Evolutionary conservation across 30 jellyfish, hydroid and myxozoan genomes (phyloP), one percentile per base, ranked within the genome.

Genomic region (Chrysaora quinquecirrha): DNA sequence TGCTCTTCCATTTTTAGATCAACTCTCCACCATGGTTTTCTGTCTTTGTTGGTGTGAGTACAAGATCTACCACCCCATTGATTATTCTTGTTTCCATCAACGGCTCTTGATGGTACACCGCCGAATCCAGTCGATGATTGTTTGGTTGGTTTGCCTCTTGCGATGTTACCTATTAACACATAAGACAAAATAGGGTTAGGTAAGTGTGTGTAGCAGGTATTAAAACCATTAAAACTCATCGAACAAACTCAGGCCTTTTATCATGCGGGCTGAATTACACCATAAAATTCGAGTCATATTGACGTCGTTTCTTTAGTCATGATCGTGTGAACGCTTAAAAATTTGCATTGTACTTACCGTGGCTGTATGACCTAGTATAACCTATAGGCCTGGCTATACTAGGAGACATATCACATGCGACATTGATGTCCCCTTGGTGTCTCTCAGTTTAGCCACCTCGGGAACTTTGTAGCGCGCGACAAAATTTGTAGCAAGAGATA

Each of bases 21-120:
- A 18, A 84, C 95, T 63, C 86, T 73, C 95, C 90, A 80, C 90
- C 90, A 80, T 65, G 90, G 90, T 49, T 38, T 80, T 3, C 32
- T 34, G 21, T 80, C 82, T 30, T 62, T 62, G 76, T 84, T 72
- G 11, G 95, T 84, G 71, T 84, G 95, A 25, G 95, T 84, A 34
- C 95, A 84, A 1, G 88, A 69, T 0, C 74, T 31, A 27, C 86
- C 95, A 2, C 70, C 49, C 95, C 95, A 84, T 4, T 84, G 78
- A 2, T 72, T 10, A n/a, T 84, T 84, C 74, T 54, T 69, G 77
- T 84, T 84, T 35, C 95, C 95, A 47, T 84, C 95, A 64, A 84
- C 95, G 21, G 78, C 95, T 20, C 95, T 60, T 6, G 66, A 0
- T 33, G 95, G 20, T 4, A 21, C 80, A 18, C 95, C 95, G 19